Evolutionary conservation across 2,797 vertebrate species (phyloP), one percentile per base, ranked within the genome.

Genomic region (Enteromius thamalakanensis): DNA sequence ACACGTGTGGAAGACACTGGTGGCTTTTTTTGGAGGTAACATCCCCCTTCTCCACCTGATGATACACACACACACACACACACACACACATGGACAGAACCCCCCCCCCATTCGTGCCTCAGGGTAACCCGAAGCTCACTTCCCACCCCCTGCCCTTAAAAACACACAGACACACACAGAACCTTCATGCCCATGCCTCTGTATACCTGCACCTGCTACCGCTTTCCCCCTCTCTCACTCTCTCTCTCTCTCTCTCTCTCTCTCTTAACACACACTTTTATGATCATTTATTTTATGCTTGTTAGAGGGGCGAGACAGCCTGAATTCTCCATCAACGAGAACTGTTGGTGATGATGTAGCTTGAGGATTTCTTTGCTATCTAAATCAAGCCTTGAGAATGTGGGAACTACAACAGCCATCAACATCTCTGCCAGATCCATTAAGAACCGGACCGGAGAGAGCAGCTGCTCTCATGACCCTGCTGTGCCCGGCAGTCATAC

Each of bases 1-100:
- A 85, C 91, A 90, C 71, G 80, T 91, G 91, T 87, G 64, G 77
- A 87, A 88, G 80, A 88, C 89, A 89, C 86, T 90, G 86, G 89
- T 90, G 86, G 87, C 90, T 92, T 94, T 93, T 94, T 94, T 93
- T 91, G 85, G 94, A 91, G 87, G 85, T 89, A 60, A 79, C 86
- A 89, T 79, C 87, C 70, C 87, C 60, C 72, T 78, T 80, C 82
- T 67, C 84, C 37, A 34, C 85, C 87, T 85, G 40, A 80, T 29
- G 80, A 70, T 51, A 69, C 80, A 68, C 58, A 81, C 79, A 65
- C 75, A 53, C 78, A 78, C 67, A 40, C 65, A 65, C 67, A 40
- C 65, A 65, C 53, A 84, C 81, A 76, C 62, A 67, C 76, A 49
- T 74, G 75, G 60, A 34, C 67, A 68, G 4, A 42, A 21, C n/a